Evolutionary conservation across 2,113 vertebrate genomes (phyloP).

Genomic region (Neolamprologus variostigma): DNA sequence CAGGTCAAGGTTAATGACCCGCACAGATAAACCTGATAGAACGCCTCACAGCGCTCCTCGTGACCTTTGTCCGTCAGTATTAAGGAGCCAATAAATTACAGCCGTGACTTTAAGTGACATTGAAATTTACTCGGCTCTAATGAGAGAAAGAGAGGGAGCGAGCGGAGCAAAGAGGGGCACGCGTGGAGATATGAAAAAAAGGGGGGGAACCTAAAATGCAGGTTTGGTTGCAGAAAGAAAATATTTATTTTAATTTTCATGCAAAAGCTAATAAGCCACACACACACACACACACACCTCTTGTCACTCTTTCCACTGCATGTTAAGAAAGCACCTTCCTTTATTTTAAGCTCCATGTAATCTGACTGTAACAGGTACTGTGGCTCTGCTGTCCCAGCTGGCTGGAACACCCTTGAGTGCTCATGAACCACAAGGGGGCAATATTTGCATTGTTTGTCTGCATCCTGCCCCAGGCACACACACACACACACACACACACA

Average conservation of each 20-base stretch:
- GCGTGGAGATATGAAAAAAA: not conserved
- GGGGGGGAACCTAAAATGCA: not conserved
- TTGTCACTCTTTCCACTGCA: not conserved
- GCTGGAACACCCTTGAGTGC: conserved; percentile 34
- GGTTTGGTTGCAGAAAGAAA: not conserved
- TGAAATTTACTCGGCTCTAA: conserved; percentile 62
- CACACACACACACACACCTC: not conserved
- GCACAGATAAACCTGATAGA: conserved; percentile 70
- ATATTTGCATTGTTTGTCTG: conserved; percentile 84
- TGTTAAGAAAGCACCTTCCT: not conserved
- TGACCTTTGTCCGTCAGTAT: conserved; percentile 71
- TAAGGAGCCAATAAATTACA: conserved; percentile 74
- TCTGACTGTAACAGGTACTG: not conserved
- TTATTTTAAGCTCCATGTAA: not conserved
- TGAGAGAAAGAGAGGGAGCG: conserved; percentile 36
- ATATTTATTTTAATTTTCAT: not conserved
- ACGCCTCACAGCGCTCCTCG: conserved; percentile 61
- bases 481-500: not conserved
- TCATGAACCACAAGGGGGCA: conserved; percentile 90
- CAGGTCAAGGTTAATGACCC: conserved; percentile 76
- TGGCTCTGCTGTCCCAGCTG: conserved; percentile 12
- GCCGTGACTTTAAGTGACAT: conserved; percentile 73
- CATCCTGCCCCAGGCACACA: conserved; percentile 31
- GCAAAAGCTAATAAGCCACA: not conserved
- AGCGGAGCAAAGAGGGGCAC: not conserved